Evolutionary conservation across 2,113 vertebrate species (phyloP), one percentile per base, ranked within the genome.

Genomic region (Antennarius striatus): DNA sequence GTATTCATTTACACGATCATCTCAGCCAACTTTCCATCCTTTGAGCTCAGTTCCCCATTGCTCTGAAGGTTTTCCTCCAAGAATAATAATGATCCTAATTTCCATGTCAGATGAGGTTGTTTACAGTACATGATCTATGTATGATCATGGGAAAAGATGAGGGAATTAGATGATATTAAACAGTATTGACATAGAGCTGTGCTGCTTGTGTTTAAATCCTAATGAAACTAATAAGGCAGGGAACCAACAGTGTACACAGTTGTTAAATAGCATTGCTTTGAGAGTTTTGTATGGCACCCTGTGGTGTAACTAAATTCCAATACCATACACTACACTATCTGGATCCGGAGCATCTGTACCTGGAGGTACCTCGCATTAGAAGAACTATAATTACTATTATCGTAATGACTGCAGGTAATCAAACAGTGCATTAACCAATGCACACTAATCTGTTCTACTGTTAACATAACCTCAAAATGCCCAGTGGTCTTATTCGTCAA

Each of bases 61-160:
- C 56, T 49, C 58, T 64, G 40, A 29, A 49, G 53, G 58, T 78
- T 47, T 66, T 60, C 61, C 45, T 28, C 67, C 43, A 14, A 80
- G 68, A 90, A 83, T 83, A 77, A 74, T 83, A 81, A 86, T 68
- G 62, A 77, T 50, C 46, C 68, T 36, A 55, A 52, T 71, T 68
- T 76, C 56, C 51, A 3, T 63, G 73, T 81, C 65, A 63, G 47
- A 43, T 52, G n/a, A 28, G 22, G 30, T 48, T 81, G 70, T 86
- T 80, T 73, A 82, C 74, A 58, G 69, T 79, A 68, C 5, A 8
- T 62, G 56, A 13, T 75, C 55, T 77, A 73, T 55, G 39, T 79
- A 63, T 60, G 49, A 79, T 79, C 71, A 73, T 75, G 63, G 61
- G 58, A 48, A 71, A 74, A 81, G 64, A 66, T 77, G 51, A 76